These are phyloP conservation scores for Drosophila carrolli DNA, from an alignment of 1,140 invertebrate species.

Conservation along the genomic window DNA sequence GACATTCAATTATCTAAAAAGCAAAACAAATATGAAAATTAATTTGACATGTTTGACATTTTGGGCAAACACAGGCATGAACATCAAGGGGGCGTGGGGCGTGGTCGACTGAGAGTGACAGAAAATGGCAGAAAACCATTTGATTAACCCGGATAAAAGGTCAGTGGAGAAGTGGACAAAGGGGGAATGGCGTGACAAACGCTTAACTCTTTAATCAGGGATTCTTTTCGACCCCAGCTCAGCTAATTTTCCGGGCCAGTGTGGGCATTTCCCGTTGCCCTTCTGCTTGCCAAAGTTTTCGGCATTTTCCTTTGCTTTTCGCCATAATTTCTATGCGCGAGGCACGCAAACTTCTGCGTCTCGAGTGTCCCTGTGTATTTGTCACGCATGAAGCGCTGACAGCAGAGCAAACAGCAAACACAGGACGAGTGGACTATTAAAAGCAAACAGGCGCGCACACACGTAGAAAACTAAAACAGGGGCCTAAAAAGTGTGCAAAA, in stretches of 20 bases:
- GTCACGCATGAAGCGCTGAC: conserved; percentile 79
- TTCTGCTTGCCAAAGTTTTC: conserved; percentile 25
- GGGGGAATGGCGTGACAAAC: conserved; percentile 66
- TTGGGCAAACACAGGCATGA: conserved; percentile 62
- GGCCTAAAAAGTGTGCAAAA: conserved; percentile 70
- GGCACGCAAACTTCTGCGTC: conserved; percentile 69
- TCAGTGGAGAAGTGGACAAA: not conserved
- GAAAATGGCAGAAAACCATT: conserved; percentile 56
- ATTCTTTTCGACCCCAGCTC: conserved; percentile 37
- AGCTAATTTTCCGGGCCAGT: conserved; percentile 60
- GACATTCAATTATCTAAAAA: conserved; percentile 78
- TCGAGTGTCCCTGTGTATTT: conserved; percentile 53
- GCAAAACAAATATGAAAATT: conserved; percentile 75
- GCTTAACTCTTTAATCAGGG: conserved; percentile 78
- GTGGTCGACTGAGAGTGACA: conserved; percentile 21
- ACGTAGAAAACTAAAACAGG: conserved; percentile 67
- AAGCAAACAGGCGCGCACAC: conserved; percentile 59
- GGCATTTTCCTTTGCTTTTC: conserved; percentile 21
- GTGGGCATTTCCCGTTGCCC: conserved; percentile 44
- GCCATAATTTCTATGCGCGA: conserved; percentile 55
- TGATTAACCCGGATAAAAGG: conserved; percentile 55
- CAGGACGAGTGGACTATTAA: conserved; percentile 63
- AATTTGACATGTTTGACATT: conserved; percentile 81
- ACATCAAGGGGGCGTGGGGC: conserved; percentile 46
- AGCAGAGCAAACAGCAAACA: conserved; percentile 68